These are phyloP conservation scores for Sinelater perroti DNA, from an alignment of 2,888 invertebrate genomes.

Conservation along the genomic window DNA sequence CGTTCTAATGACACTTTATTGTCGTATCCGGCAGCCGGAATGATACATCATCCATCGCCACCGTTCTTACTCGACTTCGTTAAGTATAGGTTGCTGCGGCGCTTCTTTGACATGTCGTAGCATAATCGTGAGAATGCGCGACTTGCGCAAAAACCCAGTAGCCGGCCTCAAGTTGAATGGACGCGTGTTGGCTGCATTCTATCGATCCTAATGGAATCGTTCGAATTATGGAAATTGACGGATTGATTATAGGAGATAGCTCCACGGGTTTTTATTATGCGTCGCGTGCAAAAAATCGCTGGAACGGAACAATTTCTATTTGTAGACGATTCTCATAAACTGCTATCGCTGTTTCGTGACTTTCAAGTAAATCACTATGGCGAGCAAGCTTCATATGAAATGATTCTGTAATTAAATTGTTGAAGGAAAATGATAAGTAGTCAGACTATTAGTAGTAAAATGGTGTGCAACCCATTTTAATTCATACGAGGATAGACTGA, in stretches of 20 bases:
- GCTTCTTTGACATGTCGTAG: conserved; percentile 21
- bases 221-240: conserved; percentile 9
- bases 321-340: not conserved
- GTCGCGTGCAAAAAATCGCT: conserved; percentile 10
- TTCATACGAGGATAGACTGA: no score
- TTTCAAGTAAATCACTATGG: no score
- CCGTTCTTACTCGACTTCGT: conserved; percentile 26
- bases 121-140: conserved; percentile 36
- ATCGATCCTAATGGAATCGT: conserved; percentile 3
- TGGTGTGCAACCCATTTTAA: no score
- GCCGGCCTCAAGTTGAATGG: no score
- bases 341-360: not conserved
- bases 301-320: not conserved
- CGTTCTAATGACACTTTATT: conserved; percentile 52
- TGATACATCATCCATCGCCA: conserved; percentile 51
- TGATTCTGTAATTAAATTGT: no score
- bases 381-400: no score
- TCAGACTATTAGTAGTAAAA: no score
- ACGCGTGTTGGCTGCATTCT: no score
- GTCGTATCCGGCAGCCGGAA: conserved; percentile 51
- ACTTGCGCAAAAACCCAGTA: no score
- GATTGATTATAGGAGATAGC: conserved; percentile 1
- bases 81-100: conserved; percentile 43
- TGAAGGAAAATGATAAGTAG: no score
- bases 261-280: conserved; percentile 1